These are phyloP conservation scores for Sitodiplosis mosellana DNA, from an alignment of 1,140 invertebrate species.

Conservation along the genomic window DNA sequence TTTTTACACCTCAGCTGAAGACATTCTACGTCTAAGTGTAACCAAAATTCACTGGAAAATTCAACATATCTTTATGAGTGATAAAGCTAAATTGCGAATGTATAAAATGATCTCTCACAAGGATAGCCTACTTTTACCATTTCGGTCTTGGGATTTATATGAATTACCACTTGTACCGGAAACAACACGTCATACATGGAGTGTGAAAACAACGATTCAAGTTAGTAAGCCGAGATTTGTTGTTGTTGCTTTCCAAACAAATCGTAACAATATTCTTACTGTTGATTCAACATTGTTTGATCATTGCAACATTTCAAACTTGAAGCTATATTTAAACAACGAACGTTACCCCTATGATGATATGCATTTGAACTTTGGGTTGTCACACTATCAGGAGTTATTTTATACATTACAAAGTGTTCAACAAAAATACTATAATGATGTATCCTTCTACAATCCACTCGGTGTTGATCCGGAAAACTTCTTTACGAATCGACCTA, in stretches of 20 bases:
- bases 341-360: conserved; percentile 15
- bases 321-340: conserved; percentile 14
- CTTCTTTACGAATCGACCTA: conserved; percentile 4
- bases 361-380: conserved; percentile 10
- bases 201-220: conserved; percentile 15
- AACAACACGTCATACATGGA: conserved; percentile 14
- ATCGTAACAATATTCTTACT: conserved; percentile 6
- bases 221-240: conserved; percentile 15
- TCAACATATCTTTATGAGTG: conserved; percentile 10
- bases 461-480: conserved; percentile 6
- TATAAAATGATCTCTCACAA: conserved; percentile 12
- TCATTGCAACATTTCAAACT: conserved; percentile 10
- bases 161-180: conserved; percentile 19
- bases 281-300: conserved; percentile 10
- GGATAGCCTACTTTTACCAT: conserved; percentile 11
- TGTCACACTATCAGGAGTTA: conserved; percentile 7
- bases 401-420: conserved; percentile 15
- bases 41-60: conserved; percentile 7
- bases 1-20: not conserved
- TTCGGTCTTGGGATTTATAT: conserved; percentile 21
- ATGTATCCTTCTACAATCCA: not conserved
- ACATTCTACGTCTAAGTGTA: conserved; percentile 3
- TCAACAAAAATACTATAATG: conserved; percentile 10
- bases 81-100: conserved; percentile 8
- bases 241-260: conserved; percentile 11